phyloP scores from a whole-genome alignment of 2,797 vertebrate species.

The Poecile montanus region DNA sequence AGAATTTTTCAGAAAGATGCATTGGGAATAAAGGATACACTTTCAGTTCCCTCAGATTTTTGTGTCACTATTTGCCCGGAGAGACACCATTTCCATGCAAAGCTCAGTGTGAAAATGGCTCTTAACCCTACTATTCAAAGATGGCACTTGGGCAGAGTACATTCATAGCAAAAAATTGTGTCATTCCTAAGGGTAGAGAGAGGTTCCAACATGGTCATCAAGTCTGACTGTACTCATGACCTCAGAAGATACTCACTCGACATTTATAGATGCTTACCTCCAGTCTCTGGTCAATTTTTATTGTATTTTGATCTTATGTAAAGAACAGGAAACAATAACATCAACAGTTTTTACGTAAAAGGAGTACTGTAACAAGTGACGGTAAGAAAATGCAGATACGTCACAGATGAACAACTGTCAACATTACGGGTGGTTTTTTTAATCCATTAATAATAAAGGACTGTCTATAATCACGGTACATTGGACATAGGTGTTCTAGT shows the following conservation, averaged over 20 bases:
- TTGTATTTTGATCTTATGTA: not conserved
- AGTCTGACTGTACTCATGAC: not conserved
- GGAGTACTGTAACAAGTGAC: not conserved
- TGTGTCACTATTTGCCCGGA: not conserved
- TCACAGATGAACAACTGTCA: not conserved
- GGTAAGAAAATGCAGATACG: not conserved
- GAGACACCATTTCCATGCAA: not conserved
- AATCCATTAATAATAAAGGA: not conserved
- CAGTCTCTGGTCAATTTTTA: not conserved
- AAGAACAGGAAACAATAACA: not conserved
- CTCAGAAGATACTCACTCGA: not conserved
- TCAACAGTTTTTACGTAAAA: not conserved
- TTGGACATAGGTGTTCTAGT: not conserved
- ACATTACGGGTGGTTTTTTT: not conserved
- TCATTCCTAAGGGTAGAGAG: not conserved
- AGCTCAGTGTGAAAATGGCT: not conserved
- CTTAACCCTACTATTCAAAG: not conserved
- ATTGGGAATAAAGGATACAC: not conserved
- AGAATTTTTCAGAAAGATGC: not conserved
- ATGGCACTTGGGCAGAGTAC: not conserved
- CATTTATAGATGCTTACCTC: not conserved
- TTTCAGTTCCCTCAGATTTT: not conserved
- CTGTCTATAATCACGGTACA: not conserved
- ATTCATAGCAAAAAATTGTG: not conserved
- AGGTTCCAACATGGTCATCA: not conserved